phyloP scores from a whole-genome alignment of 2,888 invertebrate species.

The Imbricaverruca yamaguchii region DNA sequence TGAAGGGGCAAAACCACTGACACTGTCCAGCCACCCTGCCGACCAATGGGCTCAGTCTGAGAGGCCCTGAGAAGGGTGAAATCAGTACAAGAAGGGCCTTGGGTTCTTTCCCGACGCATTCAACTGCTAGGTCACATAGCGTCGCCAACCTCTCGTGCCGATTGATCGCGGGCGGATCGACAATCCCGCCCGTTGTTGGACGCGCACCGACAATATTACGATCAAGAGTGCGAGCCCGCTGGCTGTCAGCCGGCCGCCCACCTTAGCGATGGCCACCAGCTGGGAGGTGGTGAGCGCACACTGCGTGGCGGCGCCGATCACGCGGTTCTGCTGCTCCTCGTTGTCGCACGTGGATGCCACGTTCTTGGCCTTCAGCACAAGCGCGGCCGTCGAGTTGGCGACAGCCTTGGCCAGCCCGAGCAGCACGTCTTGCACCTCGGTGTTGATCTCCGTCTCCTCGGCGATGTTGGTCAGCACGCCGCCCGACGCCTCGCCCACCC shows the following conservation, averaged over 20 bases:
- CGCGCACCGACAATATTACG: too few relatives aligned
- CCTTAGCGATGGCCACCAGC: constrained; percentile 92
- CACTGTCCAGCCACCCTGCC: too few relatives aligned
- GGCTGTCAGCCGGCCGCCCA: constrained; percentile 36
- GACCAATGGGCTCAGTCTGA: too few relatives aligned
- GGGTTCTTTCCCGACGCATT: too few relatives aligned
- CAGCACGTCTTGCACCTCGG: constrained; percentile 61
- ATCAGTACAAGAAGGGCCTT: too few relatives aligned
- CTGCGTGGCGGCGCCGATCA: constrained; percentile 91
- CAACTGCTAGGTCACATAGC: constrained; percentile 55
- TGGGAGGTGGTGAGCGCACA: constrained; percentile 96
- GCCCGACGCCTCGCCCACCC: constrained; percentile 94
- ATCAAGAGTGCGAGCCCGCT: too few relatives aligned
- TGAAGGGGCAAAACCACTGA: too few relatives aligned
- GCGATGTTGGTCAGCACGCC: constrained; percentile 87
- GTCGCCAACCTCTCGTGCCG: neutral
- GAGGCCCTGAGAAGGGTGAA: too few relatives aligned
- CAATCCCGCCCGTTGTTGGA: too few relatives aligned
- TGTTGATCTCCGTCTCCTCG: constrained; percentile 71
- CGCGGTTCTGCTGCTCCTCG: constrained; percentile 66
- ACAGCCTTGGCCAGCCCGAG: constrained; percentile 92
- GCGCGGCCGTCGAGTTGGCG: constrained; percentile 92
- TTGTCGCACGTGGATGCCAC: constrained; percentile 81
- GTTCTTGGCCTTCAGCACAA: constrained; percentile 92
- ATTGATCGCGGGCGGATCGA: too few relatives aligned